A percentile compares a stretch with the other conserved stretches of the same genome.
Evolutionary conservation across 2,113 vertebrate genomes (phyloP).

Genomic region (Toxotes chatareus): DNA sequence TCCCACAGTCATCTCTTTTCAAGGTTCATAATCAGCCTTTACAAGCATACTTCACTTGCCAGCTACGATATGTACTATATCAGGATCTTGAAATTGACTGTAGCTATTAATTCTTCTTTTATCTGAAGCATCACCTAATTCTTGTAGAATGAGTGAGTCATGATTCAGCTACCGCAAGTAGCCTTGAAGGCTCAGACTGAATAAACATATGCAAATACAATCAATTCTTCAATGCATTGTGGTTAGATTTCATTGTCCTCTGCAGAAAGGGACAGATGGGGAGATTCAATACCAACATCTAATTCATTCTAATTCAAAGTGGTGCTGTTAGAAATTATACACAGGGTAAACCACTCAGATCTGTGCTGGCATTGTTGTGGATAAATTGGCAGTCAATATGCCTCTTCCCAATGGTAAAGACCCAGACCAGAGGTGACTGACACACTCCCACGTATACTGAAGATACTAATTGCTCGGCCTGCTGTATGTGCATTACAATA

Average conservation of each 20-base stretch:
- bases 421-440: background rate
- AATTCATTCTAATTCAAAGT: background rate
- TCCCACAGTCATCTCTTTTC: background rate
- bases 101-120: background rate
- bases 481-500: background rate
- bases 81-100: background rate
- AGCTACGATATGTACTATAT: background rate
- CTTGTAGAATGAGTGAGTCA: background rate
- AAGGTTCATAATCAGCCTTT: background rate
- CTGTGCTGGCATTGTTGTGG: background rate
- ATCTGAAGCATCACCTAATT: background rate
- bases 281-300: background rate
- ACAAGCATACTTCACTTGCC: background rate
- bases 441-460: background rate
- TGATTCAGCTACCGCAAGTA: background rate
- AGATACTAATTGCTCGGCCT: slow-evolving; percentile 5
- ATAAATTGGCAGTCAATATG: background rate
- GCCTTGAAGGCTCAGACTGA: background rate
- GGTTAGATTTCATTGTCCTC: background rate
- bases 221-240: background rate
- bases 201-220: background rate
- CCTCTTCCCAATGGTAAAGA: background rate
- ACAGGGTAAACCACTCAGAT: background rate
- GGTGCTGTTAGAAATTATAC: background rate
- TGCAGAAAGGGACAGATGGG: background rate